Evolutionary conservation across 1,140 invertebrate species (phyloP).

Genomic region (Ips nitidus): DNA sequence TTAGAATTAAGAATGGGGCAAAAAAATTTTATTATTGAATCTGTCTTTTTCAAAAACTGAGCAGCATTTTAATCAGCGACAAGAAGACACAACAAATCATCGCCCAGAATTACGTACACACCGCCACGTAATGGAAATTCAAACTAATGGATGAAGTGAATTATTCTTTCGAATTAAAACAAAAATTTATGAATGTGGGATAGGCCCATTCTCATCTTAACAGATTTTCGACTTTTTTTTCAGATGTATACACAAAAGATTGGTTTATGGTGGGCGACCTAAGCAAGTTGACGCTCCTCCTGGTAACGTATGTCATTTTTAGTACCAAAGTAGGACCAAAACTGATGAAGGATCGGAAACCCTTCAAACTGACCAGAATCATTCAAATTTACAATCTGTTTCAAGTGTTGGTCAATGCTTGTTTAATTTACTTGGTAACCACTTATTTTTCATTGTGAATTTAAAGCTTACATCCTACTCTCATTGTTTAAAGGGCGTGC

Average conservation of each 20-base stretch:
- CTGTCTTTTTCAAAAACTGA: too few species aligned
- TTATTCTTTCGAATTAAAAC: background rate
- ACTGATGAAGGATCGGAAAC: constrained; percentile 83
- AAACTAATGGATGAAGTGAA: background rate
- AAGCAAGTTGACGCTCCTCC: constrained; percentile 72
- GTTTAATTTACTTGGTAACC: constrained; percentile 68
- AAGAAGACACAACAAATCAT: too few species aligned
- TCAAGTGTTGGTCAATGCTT: constrained; percentile 73
- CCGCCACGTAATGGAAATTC: background rate
- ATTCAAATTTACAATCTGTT: constrained; percentile 81
- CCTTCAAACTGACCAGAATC: constrained; percentile 74
- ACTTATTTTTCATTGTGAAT: background rate
- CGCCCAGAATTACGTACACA: too few species aligned
- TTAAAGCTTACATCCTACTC: background rate
- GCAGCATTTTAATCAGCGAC: background rate
- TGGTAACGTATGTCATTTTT: constrained; percentile 77
- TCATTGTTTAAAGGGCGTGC: constrained; percentile 9
- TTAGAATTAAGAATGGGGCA: too few species aligned
- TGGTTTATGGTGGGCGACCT: constrained; percentile 84
- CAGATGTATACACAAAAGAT: constrained; percentile 80
- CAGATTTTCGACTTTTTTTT: constrained; percentile 44
- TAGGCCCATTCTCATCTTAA: background rate
- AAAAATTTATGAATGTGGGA: background rate
- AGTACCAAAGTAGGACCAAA: constrained; percentile 71
- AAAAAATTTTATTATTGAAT: too few species aligned